These are phyloP conservation scores for Nasua narica DNA, from an alignment of 2,797 vertebrate genomes.

Conservation along the genomic window DNA sequence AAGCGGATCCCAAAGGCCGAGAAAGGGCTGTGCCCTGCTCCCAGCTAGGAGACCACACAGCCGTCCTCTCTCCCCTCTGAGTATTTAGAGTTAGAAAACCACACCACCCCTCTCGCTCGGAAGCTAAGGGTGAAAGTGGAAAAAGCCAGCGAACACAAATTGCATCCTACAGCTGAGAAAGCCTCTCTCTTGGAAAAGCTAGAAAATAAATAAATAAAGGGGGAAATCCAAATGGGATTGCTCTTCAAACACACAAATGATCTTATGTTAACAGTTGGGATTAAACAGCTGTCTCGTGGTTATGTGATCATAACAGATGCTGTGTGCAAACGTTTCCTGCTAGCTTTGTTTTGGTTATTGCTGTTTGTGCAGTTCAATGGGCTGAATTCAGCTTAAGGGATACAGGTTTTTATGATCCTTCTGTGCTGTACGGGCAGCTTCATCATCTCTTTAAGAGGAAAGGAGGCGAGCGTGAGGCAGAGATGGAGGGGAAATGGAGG, in stretches of 20 bases:
- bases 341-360: slow-evolving; percentile 90
- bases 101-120: slow-evolving; percentile 68
- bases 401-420: slow-evolving; percentile 83
- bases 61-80: slow-evolving; percentile 63
- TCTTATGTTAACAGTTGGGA: slow-evolving; percentile 96
- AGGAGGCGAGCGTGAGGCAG: slow-evolving; percentile 39
- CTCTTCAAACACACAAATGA: slow-evolving; percentile 95
- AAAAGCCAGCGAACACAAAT: slow-evolving; percentile 75
- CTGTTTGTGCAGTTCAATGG: slow-evolving; percentile 87
- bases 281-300: slow-evolving; percentile 97
- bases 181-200: slow-evolving; percentile 82
- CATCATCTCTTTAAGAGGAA: slow-evolving; percentile 79
- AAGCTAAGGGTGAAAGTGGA: slow-evolving; percentile 80
- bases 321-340: slow-evolving; percentile 87
- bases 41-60: slow-evolving; percentile 82
- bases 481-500: slow-evolving; percentile 58
- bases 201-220: slow-evolving; percentile 88
- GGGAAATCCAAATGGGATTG: slow-evolving; percentile 90
- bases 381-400: slow-evolving; percentile 85
- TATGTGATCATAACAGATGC: slow-evolving; percentile 95
- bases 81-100: slow-evolving; percentile 64
- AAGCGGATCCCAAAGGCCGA: slow-evolving; percentile 77
- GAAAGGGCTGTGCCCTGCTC: slow-evolving; percentile 70
- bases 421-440: slow-evolving; percentile 80
- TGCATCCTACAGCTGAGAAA: slow-evolving; percentile 83